These are phyloP conservation scores for Drosophila ustulata DNA, from an alignment of 2,888 invertebrate genomes.

Conservation along the genomic window DNA sequence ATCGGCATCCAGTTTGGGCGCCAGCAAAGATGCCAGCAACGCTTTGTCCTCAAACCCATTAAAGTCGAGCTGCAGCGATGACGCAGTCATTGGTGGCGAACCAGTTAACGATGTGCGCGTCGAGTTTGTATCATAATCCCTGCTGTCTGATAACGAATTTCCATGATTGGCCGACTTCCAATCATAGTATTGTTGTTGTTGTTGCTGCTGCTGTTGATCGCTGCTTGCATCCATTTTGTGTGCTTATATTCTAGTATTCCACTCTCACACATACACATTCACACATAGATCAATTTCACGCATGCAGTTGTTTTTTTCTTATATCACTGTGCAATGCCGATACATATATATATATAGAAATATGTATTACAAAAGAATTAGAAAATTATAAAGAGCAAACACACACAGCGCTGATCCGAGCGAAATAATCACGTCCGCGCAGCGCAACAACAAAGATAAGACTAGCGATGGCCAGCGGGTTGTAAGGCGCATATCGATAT, in stretches of 20 bases:
- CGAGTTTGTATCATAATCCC: conserved; percentile 77
- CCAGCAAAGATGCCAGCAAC: conserved; percentile 57
- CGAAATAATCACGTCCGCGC: conserved; percentile 47
- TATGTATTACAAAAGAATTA: conserved; percentile 65
- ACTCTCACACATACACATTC: conserved; percentile 43
- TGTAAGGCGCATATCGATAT: conserved; percentile 31
- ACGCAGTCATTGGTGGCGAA: conserved; percentile 61
- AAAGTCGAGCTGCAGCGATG: conserved; percentile 60
- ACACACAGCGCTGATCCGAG: conserved; percentile 37
- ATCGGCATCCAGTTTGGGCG: conserved; percentile 59
- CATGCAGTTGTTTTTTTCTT: conserved; percentile 62
- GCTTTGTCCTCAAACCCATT: conserved; percentile 61
- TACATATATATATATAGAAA: conserved; percentile 41
- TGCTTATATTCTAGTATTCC: conserved; percentile 55
- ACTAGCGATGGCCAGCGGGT: conserved; percentile 41
- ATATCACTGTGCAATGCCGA: conserved; percentile 64
- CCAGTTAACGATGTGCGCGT: conserved; percentile 71
- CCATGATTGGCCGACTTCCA: conserved; percentile 64
- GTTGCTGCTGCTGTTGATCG: conserved; percentile 40
- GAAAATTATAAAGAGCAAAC: conserved; percentile 47
- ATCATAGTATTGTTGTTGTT: conserved; percentile 52
- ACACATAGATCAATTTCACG: conserved; percentile 39
- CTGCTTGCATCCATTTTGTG: conserved; percentile 64
- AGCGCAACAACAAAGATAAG: conserved; percentile 65
- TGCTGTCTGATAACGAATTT: conserved; percentile 75